Percentiles rank a stretch among this genome's conserved stretches.
These are phyloP conservation scores for Eupithecia abbreviata DNA, from an alignment of 2,888 invertebrate species.

Conservation along the genomic window DNA sequence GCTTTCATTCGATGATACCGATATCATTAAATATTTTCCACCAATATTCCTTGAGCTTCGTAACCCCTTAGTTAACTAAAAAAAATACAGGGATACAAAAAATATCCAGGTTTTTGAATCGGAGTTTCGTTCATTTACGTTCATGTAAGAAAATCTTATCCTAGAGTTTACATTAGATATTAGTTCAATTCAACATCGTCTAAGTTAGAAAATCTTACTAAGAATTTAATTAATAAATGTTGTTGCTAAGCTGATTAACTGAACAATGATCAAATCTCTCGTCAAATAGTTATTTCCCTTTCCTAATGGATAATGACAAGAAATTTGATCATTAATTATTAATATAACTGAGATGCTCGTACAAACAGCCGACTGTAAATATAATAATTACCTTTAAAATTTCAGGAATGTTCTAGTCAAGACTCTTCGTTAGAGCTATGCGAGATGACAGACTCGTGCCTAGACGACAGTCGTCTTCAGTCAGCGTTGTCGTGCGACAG, in stretches of 20 bases:
- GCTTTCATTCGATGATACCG: no score
- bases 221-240: background rate
- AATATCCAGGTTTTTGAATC: no score
- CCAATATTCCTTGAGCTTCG: no score
- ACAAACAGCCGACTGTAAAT: background rate
- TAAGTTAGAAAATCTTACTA: background rate
- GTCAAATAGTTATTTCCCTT: background rate
- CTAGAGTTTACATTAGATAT: background rate
- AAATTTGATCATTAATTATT: background rate
- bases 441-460: conserved; percentile 69
- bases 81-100: no score
- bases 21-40: no score
- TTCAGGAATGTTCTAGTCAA: conserved; percentile 80
- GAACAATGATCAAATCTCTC: background rate
- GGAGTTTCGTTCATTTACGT: background rate
- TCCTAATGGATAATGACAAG: background rate
- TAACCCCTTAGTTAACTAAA: no score
- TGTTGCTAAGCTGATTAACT: background rate
- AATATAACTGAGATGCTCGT: background rate
- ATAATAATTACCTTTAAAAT: background rate
- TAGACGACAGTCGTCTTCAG: conserved; percentile 77
- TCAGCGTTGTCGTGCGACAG: conserved; percentile 78
- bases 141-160: background rate
- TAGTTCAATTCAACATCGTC: background rate
- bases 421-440: conserved; percentile 80